These are phyloP conservation scores for Ochotona curzoniae DNA, from an alignment of 2,113 vertebrate species.

Conservation along the genomic window DNA sequence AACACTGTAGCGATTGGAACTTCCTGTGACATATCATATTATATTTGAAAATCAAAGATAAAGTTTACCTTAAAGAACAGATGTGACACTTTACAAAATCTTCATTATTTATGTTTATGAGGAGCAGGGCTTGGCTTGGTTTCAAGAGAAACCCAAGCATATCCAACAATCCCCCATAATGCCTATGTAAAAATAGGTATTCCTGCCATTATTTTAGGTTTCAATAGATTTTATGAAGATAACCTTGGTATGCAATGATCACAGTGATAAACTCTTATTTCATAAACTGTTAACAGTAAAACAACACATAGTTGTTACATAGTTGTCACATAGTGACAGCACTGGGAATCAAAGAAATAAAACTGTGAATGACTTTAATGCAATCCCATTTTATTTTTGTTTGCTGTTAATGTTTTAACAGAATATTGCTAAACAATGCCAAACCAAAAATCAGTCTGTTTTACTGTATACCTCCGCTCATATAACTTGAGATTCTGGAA, in stretches of 20 bases:
- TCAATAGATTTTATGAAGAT: background rate
- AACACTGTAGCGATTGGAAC: background rate
- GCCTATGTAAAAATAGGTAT: fast-evolving
- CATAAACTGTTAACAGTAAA: background rate
- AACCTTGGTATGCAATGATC: background rate
- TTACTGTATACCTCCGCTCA: background rate
- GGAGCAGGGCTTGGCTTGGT: background rate
- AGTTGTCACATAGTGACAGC: background rate
- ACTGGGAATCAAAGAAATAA: conserved; percentile 1
- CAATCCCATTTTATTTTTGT: background rate
- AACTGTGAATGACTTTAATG: background rate
- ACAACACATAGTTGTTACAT: too few relatives aligned
- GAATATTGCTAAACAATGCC: too few relatives aligned
- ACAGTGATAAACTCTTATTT: background rate
- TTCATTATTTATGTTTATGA: background rate
- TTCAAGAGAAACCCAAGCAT: too few relatives aligned
- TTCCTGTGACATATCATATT: background rate
- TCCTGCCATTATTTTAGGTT: background rate
- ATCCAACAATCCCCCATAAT: background rate
- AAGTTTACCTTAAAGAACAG: background rate
- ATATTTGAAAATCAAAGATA: background rate
- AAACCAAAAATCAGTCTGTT: background rate
- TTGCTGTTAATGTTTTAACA: background rate
- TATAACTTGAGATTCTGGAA: background rate
- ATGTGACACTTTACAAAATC: background rate